These are phyloP conservation scores for Indicator indicator DNA, from an alignment of 2,113 vertebrate genomes.

Conservation along the genomic window DNA sequence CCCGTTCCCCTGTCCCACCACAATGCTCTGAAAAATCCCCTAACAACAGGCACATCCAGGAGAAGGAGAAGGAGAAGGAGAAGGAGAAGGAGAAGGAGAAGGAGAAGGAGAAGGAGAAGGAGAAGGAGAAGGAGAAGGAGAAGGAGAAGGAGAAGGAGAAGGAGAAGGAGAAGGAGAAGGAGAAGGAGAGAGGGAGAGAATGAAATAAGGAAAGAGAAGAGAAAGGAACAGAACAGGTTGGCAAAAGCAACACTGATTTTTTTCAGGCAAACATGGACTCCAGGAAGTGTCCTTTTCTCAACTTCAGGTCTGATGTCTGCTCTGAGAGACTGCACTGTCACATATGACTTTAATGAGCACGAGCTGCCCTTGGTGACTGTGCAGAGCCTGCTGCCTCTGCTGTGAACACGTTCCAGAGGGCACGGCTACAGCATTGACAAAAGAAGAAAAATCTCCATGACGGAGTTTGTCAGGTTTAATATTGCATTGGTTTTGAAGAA, in stretches of 20 bases:
- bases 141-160: neutral
- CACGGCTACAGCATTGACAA: conserved; percentile 7
- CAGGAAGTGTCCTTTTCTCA: neutral
- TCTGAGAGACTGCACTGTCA: neutral
- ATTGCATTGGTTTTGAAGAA: conserved; percentile 29
- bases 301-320: neutral
- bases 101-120: neutral
- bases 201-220: neutral
- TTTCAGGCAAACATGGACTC: neutral
- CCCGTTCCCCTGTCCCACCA: neutral
- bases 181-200: neutral
- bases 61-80: neutral
- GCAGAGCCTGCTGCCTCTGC: neutral
- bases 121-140: neutral
- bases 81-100: neutral
- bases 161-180: neutral
- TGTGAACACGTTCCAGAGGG: neutral
- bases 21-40: neutral
- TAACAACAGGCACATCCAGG: neutral
- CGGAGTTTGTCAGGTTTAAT: conserved; percentile 5
- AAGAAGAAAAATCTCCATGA: conserved; percentile 5
- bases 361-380: neutral
- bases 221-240: neutral
- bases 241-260: neutral
- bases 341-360: neutral